Percentiles rank a stretch among this genome's conserved stretches.
Evolutionary conservation across 2,113 vertebrate species (phyloP).

Genomic region (Heptranchias perlo): DNA sequence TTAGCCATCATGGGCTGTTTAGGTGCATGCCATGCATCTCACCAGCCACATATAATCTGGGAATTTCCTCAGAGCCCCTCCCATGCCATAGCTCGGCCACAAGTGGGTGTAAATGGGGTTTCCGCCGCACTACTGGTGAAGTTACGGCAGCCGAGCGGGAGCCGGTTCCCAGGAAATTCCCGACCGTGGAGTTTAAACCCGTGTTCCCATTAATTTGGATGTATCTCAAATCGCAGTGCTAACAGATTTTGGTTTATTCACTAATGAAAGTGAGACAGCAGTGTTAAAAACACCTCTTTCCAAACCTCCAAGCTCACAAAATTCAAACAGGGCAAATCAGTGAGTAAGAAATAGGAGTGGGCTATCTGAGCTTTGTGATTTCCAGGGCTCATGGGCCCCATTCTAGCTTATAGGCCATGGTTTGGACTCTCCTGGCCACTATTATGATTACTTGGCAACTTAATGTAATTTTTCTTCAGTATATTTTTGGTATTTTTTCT

Average conservation of each 20-base stretch:
- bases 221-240: not conserved
- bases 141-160: too few species aligned
- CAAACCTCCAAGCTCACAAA: not conserved
- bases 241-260: not conserved
- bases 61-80: too few species aligned
- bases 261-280: not conserved
- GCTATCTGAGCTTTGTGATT: not conserved
- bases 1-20: too few species aligned
- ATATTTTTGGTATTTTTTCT: not conserved
- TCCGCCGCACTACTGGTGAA: too few species aligned
- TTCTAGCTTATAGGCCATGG: not conserved
- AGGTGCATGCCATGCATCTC: not conserved
- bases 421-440: not conserved
- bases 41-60: too few species aligned
- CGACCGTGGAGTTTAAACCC: not conserved
- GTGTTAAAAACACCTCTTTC: not conserved
- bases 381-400: not conserved
- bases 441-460: not conserved
- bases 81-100: too few species aligned
- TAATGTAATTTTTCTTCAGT: not conserved
- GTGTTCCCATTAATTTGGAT: not conserved
- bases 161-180: not conserved
- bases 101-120: too few species aligned
- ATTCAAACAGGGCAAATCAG: not conserved
- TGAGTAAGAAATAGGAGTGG: not conserved